A percentile compares a stretch with the other conserved stretches of the same genome.
phyloP scores from a whole-genome alignment of 2,113 vertebrate genomes.

The Talpa occidentalis region DNA sequence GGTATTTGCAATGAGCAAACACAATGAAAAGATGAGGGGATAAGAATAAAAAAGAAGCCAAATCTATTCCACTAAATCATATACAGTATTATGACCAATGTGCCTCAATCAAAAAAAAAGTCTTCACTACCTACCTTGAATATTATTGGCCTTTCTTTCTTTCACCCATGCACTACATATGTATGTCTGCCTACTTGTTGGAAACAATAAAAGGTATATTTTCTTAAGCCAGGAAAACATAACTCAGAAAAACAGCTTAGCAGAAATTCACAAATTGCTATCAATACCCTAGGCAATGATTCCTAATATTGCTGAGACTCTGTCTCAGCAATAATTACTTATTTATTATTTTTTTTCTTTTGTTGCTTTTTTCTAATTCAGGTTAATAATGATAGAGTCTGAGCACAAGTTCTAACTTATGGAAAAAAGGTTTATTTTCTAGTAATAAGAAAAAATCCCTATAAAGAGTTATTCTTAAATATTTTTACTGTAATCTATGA shows the following conservation, averaged over 20 bases:
- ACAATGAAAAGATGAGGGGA: not conserved
- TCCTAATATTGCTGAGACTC: not conserved
- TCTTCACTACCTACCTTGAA: not conserved
- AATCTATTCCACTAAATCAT: too few species aligned
- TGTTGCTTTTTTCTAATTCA: not conserved
- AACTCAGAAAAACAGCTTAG: not conserved
- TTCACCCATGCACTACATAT: not conserved
- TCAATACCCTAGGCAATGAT: not conserved
- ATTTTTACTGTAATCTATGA: not conserved
- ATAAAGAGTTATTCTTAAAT: not conserved
- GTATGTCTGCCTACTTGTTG: not conserved
- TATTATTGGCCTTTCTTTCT: slow-evolving; percentile 21
- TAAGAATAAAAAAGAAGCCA: too few species aligned
- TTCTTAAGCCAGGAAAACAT: not conserved
- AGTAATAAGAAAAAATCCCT: not conserved
- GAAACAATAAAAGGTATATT: not conserved
- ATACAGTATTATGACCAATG: too few species aligned
- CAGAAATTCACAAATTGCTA: not conserved
- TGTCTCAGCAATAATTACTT: not conserved
- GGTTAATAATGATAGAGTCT: not conserved
- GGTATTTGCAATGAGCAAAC: not conserved
- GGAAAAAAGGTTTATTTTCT: not conserved
- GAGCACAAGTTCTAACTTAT: not conserved
- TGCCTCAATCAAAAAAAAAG: not conserved
- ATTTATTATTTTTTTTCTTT: not conserved